Base-by-base conservation (phyloP, 2,888 invertebrate genomes). In the Brassicogethes aeneus region DNA sequence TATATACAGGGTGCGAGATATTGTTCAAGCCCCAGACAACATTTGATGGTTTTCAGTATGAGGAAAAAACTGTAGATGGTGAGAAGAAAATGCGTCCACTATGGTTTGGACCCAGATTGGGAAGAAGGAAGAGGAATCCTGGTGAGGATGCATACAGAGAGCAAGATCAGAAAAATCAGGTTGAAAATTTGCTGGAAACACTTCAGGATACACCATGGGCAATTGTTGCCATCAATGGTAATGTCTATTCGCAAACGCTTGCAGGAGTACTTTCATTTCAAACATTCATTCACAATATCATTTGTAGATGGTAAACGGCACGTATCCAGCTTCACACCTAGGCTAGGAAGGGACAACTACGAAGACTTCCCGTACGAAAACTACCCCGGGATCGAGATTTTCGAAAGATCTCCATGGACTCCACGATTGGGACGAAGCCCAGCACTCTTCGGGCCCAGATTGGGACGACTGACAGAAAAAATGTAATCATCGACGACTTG, bases 31-130 rank as follows among this genome's bases (percentile, higher is more conserved):
- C n/a, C n/a, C n/a, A n/a, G n/a, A n/a, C n/a, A n/a, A n/a, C n/a
- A n/a, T n/a, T n/a, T n/a, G n/a, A n/a, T n/a, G n/a, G n/a, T n/a
- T n/a, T n/a, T n/a, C n/a, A n/a, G n/a, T n/a, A n/a, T n/a, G n/a
- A n/a, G n/a, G n/a, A n/a, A n/a, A n/a, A n/a, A n/a, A n/a, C n/a
- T n/a, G n/a, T n/a, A n/a, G n/a, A n/a, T n/a, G n/a, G n/a, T n/a
- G n/a, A 47, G 17, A 47, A 42, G 30, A 55, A 52, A 43, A 35
- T 44, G 10, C 39, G 44, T 3, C 42, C 56, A 3, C 64, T 72
- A 64, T 75, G 73, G 74, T 73, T 75, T 45, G 74, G 73, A 2
- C 73, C 75, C 1, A 62, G 73, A 42, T 59, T 75, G n/a, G 75
- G 73, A 3, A 68, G 72, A 44, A 66, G 67, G 46, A 74, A 72